These are phyloP conservation scores for Cyclopterus lumpus DNA, from an alignment of 2,797 vertebrate genomes.

Conservation along the genomic window DNA sequence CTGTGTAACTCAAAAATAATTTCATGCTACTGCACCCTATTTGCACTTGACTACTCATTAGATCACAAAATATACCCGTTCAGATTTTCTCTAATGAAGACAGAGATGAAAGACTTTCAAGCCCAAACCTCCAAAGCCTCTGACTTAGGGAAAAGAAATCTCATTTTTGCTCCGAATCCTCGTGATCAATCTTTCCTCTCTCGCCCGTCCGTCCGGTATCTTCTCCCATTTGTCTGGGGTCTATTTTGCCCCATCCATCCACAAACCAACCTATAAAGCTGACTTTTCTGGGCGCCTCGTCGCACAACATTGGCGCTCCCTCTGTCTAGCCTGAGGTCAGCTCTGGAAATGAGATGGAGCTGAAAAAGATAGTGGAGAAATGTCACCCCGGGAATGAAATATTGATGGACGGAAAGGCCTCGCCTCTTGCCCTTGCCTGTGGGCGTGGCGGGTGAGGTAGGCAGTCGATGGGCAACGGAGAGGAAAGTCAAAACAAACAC, in stretches of 20 bases:
- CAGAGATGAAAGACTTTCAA: constrained; percentile 45
- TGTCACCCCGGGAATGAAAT: constrained; percentile 75
- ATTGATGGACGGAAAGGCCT: constrained; percentile 74
- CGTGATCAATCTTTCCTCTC: constrained; percentile 68
- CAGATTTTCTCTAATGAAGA: constrained; percentile 36
- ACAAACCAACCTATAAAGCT: constrained; percentile 62
- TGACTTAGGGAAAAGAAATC: constrained; percentile 49
- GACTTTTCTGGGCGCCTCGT: constrained; percentile 62
- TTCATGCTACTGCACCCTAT: neutral
- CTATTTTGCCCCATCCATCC: constrained; percentile 73
- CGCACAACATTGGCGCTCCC: constrained; percentile 46
- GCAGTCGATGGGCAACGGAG: constrained; percentile 43
- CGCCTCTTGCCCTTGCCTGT: constrained; percentile 51
- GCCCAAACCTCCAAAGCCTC: constrained; percentile 52
- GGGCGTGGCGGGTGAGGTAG: constrained; percentile 39
- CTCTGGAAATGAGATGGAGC: constrained; percentile 69
- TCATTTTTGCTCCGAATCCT: constrained; percentile 69
- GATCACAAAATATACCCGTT: constrained; percentile 5
- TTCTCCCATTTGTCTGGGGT: constrained; percentile 69
- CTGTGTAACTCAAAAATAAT: constrained; percentile 7
- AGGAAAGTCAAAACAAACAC: constrained; percentile 67
- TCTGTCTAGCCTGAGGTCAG: constrained; percentile 65
- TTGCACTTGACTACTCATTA: constrained; percentile 20
- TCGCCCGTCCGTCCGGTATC: constrained; percentile 68
- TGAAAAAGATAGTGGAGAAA: constrained; percentile 69